Conservation (phyloP, 2,888 invertebrate species). For the Buathra laborator region DNA sequence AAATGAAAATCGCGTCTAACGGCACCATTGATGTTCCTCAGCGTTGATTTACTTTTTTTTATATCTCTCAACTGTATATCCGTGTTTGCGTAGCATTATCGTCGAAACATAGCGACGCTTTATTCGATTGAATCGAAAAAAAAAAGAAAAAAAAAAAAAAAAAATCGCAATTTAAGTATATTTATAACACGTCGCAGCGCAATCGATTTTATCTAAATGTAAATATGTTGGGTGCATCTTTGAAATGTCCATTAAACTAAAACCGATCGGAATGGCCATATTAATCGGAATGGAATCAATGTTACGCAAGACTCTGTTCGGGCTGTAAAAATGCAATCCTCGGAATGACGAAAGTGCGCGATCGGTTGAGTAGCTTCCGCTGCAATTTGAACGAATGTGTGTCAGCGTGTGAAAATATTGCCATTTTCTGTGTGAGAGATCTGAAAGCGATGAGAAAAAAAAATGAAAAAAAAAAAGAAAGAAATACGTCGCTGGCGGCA, state of each 20-base stretch:
- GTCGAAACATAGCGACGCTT: not conserved
- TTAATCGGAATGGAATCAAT: not conserved
- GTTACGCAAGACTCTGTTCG: not conserved
- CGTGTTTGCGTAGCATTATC: conserved; percentile 28
- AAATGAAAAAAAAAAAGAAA: not conserved
- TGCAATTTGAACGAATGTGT: not conserved
- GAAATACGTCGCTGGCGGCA: not conserved
- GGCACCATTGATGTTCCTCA: conserved; percentile 56
- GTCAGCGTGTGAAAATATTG: conserved; percentile 16
- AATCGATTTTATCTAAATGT: conserved; percentile 34
- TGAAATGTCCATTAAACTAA: not conserved
- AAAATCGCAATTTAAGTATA: not conserved
- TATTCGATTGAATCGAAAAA: not conserved
- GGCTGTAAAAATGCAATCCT: not conserved
- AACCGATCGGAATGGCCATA: not conserved
- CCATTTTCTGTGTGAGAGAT: conserved; percentile 1
- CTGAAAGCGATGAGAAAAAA: conserved; percentile 16
- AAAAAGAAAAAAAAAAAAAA: conserved; percentile 6
- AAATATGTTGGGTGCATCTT: conserved; percentile 35
- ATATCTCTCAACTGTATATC: conserved; percentile 13
- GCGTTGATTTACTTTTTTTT: conserved; percentile 7
- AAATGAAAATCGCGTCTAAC: conserved; percentile 1
- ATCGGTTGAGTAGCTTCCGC: not conserved
- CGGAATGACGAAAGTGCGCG: not conserved
- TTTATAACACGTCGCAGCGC: conserved; percentile 23